Evolutionary conservation across 2,113 vertebrate species (phyloP).

Genomic region (Microcebus tavaratra): DNA sequence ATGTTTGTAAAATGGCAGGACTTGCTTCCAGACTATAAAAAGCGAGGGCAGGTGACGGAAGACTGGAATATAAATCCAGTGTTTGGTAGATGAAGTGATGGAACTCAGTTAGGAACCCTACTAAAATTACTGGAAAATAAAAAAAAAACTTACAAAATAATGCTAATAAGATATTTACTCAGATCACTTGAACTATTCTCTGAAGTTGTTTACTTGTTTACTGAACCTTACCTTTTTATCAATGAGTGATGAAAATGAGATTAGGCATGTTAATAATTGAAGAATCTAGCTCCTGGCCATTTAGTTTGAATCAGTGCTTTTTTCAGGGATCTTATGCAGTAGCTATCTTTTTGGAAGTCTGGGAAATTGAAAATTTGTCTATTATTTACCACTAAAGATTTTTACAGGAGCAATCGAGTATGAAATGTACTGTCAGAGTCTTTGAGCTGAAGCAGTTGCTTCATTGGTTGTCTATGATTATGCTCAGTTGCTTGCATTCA

Average conservation of each 20-base stretch:
- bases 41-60: not conserved
- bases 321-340: not conserved
- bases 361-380: not conserved
- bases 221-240: constrained; percentile 4
- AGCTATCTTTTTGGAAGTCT: not conserved
- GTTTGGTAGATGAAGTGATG: not conserved
- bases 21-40: not conserved
- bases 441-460: not conserved
- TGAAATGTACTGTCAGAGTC: not conserved
- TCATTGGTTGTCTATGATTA: not conserved
- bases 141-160: constrained; percentile 20
- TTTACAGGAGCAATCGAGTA: not conserved
- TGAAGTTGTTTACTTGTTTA: not conserved
- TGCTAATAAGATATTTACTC: not conserved
- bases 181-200: not conserved
- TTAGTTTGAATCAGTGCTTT: not conserved
- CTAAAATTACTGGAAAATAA: not conserved
- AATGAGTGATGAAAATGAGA: constrained; percentile 31
- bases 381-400: not conserved
- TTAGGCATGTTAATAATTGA: constrained; percentile 27
- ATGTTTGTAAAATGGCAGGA: not conserved
- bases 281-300: not conserved
- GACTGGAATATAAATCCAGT: not conserved
- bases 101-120: not conserved
- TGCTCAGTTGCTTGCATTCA: not conserved